These are phyloP conservation scores for Planiliza haematocheilus DNA, from an alignment of 2,113 vertebrate genomes.

Conservation along the genomic window DNA sequence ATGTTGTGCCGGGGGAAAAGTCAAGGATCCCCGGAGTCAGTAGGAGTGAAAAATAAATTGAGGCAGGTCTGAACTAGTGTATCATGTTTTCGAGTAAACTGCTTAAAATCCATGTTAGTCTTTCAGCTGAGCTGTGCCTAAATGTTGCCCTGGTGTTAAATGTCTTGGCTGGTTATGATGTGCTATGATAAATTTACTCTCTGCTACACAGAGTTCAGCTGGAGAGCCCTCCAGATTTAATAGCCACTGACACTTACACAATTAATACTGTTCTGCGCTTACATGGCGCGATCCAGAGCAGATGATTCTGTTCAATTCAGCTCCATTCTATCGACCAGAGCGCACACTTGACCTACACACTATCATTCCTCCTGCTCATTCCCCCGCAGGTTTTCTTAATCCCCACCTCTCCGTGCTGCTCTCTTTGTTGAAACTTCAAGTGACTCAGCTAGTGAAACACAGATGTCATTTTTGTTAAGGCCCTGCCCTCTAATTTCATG, in stretches of 20 bases:
- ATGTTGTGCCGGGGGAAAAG: too few species aligned
- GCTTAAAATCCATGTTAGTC: background rate
- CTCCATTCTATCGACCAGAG: constrained; percentile 8
- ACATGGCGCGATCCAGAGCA: constrained; percentile 8
- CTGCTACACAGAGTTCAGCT: background rate
- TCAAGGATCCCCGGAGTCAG: too few species aligned
- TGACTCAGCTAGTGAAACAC: constrained; percentile 3
- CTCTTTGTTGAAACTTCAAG: constrained; percentile 4
- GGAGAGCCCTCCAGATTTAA: constrained; percentile 24
- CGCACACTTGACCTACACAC: constrained; percentile 25
- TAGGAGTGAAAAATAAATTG: too few species aligned
- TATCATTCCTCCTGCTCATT: background rate
- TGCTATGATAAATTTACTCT: constrained; percentile 16
- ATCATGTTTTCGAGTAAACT: too few species aligned
- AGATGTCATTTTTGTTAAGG: constrained; percentile 9
- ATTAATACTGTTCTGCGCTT: constrained; percentile 25
- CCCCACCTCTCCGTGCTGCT: background rate
- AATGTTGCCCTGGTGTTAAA: background rate
- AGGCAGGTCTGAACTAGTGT: too few species aligned
- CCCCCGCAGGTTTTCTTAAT: background rate
- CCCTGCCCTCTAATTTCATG: constrained; percentile 41
- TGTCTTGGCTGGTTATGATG: background rate
- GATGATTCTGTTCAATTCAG: constrained; percentile 12
- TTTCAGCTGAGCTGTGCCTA: background rate
- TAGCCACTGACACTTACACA: constrained; percentile 3